Evolutionary conservation across 2,888 invertebrate species (phyloP).

Genomic region (Cantharis lateralis): DNA sequence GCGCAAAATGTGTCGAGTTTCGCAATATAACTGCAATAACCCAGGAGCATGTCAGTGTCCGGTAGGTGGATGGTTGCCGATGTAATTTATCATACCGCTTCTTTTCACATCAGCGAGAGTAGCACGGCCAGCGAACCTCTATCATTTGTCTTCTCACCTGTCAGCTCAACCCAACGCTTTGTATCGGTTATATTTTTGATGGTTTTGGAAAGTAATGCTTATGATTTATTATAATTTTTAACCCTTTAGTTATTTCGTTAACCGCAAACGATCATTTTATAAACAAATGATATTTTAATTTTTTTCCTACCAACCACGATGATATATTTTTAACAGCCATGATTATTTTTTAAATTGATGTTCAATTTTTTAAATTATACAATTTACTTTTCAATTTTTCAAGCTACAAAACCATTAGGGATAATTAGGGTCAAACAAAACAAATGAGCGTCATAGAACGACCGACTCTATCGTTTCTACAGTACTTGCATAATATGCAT

Average conservation of each 20-base stretch:
- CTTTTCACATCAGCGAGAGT: constrained; percentile 46
- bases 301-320: not conserved
- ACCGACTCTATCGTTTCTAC: not conserved
- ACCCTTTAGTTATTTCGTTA: constrained; percentile 49
- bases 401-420: not conserved
- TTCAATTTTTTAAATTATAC: not conserved
- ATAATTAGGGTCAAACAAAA: not conserved
- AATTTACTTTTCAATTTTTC: not conserved
- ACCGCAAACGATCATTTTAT: constrained; percentile 21
- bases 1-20: constrained; percentile 15
- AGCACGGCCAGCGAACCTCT: constrained; percentile 41
- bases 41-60: constrained; percentile 43
- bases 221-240: constrained; percentile 51
- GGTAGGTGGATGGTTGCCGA: constrained; percentile 50
- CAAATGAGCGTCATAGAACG: not conserved
- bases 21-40: constrained; percentile 26
- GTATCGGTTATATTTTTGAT: constrained; percentile 52
- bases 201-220: constrained; percentile 40
- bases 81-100: constrained; percentile 52
- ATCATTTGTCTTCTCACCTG: constrained; percentile 55
- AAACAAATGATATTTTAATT: not conserved
- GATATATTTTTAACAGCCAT: not conserved
- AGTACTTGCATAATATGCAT: not conserved
- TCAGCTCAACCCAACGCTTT: constrained; percentile 51
- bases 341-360: not conserved